Conservation (phyloP, 2,888 invertebrate genomes). For the Latrodectus hesperus region DNA sequence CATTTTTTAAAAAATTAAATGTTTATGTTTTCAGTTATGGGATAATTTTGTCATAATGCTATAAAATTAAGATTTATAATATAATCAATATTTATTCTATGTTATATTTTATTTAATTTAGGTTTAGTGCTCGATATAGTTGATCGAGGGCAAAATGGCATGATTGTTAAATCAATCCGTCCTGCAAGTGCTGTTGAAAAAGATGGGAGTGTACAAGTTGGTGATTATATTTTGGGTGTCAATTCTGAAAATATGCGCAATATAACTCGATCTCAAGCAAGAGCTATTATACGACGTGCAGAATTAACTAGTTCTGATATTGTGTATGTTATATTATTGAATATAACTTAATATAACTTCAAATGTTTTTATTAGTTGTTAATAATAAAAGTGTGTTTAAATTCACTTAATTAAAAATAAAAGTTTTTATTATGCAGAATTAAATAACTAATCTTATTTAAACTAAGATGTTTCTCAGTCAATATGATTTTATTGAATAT, state of each 20-base stretch:
- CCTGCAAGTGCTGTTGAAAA: slow-evolving; percentile 78
- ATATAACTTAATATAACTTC: not conserved
- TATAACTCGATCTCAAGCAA: slow-evolving; percentile 79
- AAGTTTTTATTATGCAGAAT: not conserved
- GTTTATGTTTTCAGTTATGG: too few species aligned
- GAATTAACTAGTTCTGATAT: slow-evolving; percentile 79
- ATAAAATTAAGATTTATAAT: too few species aligned
- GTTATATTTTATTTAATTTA: slow-evolving; percentile 71
- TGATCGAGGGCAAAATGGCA: slow-evolving; percentile 79
- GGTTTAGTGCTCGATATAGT: slow-evolving; percentile 79
- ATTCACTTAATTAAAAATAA: not conserved
- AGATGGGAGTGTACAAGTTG: slow-evolving; percentile 79
- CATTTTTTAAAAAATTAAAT: too few species aligned
- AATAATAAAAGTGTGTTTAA: not conserved
- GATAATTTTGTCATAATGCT: too few species aligned
- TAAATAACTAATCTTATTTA: too few species aligned
- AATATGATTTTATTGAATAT: too few species aligned
- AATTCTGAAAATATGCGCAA: slow-evolving; percentile 80
- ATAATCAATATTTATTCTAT: too few species aligned
- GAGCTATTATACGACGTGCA: slow-evolving; percentile 79
- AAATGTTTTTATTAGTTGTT: not conserved
- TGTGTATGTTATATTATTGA: slow-evolving; percentile 75
- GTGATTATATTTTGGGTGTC: slow-evolving; percentile 79
- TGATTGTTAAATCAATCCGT: slow-evolving; percentile 77
- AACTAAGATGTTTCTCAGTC: too few species aligned